Evolutionary conservation across 2,113 vertebrate species (phyloP), one percentile per base, ranked within the genome.

Genomic region (Ramphastos sulfuratus): DNA sequence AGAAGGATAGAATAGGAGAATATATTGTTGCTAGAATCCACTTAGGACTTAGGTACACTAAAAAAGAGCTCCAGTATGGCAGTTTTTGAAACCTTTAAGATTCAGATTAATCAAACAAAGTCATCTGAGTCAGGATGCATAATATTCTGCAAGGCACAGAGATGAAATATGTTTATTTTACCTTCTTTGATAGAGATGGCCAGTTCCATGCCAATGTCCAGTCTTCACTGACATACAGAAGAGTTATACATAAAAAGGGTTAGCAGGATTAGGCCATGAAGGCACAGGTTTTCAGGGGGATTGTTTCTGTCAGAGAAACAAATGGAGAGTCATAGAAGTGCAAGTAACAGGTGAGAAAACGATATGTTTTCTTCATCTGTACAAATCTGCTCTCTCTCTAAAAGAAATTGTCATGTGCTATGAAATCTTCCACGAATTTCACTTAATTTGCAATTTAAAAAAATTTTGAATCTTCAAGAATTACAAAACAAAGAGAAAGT

Each of bases 221-320:
- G 31, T 8, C 55, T 75, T 39, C n/a, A n/a, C 0, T 59, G 23
- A 52, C 54, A 65, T 85, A 61, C 39, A n/a, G 46, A 86, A 48
- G 16, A 61, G 11, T 39, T 39, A 50, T 20, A 59, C 9, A 4
- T 54, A 10, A 73, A 74, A 79, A 66, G 1, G 3, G 8, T 19
- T 84, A 79, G 24, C 13, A 81, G 73, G 55, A 87, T 79, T 72
- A 95, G 58, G 11, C 27, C 44, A 31, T 16, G n/a, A 58, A 86
- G 35, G 9, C 6, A 76, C 1, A 79, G 21, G 4, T 79, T 85
- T 89, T 89, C 63, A 82, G 55, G 59, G 35, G n/a, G n/a, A 50
- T 61, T 77, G 6, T 31, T 90, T 84, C 77, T 89, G 63, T 79
- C 74, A 89, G 39, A 87, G 19, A 84, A 93, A 87, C 52, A 88